These are phyloP conservation scores for Drosophila hydei DNA, from an alignment of 1,140 invertebrate species.

Conservation along the genomic window DNA sequence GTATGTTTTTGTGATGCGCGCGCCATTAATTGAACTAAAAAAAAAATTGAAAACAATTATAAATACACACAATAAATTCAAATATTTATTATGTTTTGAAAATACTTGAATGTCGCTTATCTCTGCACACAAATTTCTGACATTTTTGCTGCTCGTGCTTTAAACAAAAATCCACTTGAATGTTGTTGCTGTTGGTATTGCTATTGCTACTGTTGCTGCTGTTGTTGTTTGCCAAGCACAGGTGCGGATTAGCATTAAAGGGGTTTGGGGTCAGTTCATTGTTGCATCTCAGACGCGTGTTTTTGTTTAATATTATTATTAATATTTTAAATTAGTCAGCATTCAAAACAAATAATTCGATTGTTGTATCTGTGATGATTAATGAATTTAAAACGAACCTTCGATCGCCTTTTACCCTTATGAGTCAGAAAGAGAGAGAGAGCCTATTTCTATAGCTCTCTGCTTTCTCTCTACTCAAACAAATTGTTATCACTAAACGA, in stretches of 20 bases:
- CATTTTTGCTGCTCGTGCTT: constrained; percentile 28
- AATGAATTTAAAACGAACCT: constrained; percentile 51
- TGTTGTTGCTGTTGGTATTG: background rate
- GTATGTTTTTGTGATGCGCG: constrained; percentile 61
- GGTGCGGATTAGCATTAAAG: constrained; percentile 28
- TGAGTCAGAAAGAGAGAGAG: constrained; percentile 53
- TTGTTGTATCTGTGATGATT: constrained; percentile 56
- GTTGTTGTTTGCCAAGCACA: constrained; percentile 27
- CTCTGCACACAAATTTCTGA: constrained; percentile 40
- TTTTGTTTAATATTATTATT: background rate
- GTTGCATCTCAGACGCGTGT: background rate
- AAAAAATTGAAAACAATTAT: constrained; percentile 66
- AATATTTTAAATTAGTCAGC: constrained; percentile 34
- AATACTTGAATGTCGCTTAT: constrained; percentile 67
- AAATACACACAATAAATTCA: constrained; percentile 77
- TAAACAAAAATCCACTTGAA: constrained; percentile 61
- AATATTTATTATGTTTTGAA: constrained; percentile 79
- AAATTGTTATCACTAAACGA: constrained; percentile 41
- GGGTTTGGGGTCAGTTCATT: background rate
- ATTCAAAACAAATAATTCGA: constrained; percentile 28
- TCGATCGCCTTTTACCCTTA: constrained; percentile 38
- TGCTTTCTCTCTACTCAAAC: constrained; percentile 36
- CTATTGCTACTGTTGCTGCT: background rate
- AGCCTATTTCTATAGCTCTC: background rate
- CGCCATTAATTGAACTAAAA: constrained; percentile 75